These are phyloP conservation scores for Hofmannophila pseudospretella DNA, from an alignment of 2,888 invertebrate species.

Conservation along the genomic window DNA sequence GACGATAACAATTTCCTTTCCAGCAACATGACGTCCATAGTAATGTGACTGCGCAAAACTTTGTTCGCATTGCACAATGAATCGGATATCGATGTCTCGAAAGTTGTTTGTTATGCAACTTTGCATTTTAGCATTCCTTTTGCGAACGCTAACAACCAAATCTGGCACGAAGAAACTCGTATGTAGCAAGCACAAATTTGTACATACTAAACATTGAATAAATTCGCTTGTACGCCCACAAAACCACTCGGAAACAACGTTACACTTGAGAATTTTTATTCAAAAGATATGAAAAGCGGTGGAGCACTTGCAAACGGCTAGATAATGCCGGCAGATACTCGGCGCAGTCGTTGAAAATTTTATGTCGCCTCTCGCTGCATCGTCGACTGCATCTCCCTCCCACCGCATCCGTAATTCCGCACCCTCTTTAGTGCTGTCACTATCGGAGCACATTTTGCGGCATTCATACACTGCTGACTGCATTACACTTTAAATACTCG, in stretches of 20 bases:
- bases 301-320: conserved; percentile 66
- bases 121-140: conserved; percentile 1
- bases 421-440: conserved; percentile 35
- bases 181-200: conserved; percentile 12
- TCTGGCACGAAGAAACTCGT: conserved; percentile 8
- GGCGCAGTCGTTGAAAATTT: conserved; percentile 70
- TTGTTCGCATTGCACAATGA: background rate
- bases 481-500: conserved; percentile 3
- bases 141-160: conserved; percentile 5
- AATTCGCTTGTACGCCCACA: conserved; percentile 16
- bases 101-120: conserved; percentile 1
- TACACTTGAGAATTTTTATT: conserved; percentile 58
- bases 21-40: too few species aligned
- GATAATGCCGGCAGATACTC: conserved; percentile 71
- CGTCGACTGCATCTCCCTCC: conserved; percentile 48
- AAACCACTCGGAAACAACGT: conserved; percentile 37
- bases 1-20: too few species aligned
- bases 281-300: conserved; percentile 62
- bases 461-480: conserved; percentile 13
- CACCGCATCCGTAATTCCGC: conserved; percentile 43
- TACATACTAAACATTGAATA: conserved; percentile 16
- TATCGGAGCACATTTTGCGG: conserved; percentile 27
- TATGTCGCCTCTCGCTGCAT: conserved; percentile 67
- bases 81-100: background rate
- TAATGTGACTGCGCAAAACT: background rate